Percentiles rank a stretch among this genome's conserved stretches.
Conservation (phyloP, 2,888 invertebrate species). For the Ethmia dodecea region DNA sequence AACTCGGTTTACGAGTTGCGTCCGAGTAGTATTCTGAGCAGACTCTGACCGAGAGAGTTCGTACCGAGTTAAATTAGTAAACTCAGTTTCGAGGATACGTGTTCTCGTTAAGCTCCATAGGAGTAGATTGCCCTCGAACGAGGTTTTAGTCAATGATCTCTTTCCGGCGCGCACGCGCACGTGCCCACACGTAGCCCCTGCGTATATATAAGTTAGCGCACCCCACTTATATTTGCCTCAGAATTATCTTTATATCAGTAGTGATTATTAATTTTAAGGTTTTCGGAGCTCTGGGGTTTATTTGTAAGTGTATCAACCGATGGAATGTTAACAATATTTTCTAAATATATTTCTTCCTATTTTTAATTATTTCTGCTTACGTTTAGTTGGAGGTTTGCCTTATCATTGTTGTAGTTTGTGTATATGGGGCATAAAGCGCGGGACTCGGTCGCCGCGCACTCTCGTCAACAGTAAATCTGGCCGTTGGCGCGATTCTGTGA, state of each 20-base stretch:
- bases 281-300: conserved; percentile 53
- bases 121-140: no score
- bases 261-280: conserved; percentile 33
- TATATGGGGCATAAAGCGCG: conserved; percentile 44
- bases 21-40: no score
- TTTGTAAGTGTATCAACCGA: conserved; percentile 48
- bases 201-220: not conserved
- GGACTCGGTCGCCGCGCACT: not conserved
- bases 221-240: conserved; percentile 2
- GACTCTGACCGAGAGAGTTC: no score
- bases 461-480: conserved; percentile 11
- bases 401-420: conserved; percentile 37
- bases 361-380: conserved; percentile 34
- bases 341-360: conserved; percentile 28
- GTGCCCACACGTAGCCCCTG: not conserved
- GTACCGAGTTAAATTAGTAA: no score
- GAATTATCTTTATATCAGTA: not conserved
- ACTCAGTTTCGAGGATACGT: no score
- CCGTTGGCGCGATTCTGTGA: conserved; percentile 43
- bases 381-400: conserved; percentile 35
- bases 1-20: no score
- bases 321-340: conserved; percentile 57
- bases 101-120: no score
- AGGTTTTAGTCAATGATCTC: conserved; percentile 47
- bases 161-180: conserved; percentile 31